Evolutionary conservation across 2,888 invertebrate genomes (phyloP).

Genomic region (Melanotus villosus): DNA sequence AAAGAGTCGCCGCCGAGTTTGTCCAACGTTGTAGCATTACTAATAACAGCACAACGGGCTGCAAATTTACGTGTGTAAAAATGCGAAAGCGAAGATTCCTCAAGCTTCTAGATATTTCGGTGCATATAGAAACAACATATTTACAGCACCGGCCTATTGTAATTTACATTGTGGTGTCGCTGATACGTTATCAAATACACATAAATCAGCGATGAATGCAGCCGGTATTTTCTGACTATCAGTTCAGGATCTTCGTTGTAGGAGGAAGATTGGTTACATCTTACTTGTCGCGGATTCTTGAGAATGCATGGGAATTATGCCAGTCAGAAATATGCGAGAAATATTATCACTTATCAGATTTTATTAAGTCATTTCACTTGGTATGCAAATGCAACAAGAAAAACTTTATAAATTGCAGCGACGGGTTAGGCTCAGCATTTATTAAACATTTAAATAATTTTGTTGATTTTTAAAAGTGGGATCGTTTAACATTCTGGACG

Average conservation of each 20-base stretch:
- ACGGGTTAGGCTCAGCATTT: too few relatives aligned
- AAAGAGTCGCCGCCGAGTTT: conserved; percentile 50
- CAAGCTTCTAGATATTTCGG: conserved; percentile 45
- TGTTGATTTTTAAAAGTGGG: too few relatives aligned
- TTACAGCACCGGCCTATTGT: conserved; percentile 66
- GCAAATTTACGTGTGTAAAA: conserved; percentile 58
- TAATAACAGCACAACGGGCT: conserved; percentile 58
- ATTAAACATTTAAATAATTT: too few relatives aligned
- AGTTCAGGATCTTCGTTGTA: conserved; percentile 58
- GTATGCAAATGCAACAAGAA: too few relatives aligned
- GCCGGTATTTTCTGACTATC: conserved; percentile 59
- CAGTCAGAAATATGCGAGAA: conserved; percentile 59
- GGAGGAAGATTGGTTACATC: conserved; percentile 63
- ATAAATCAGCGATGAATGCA: conserved; percentile 66
- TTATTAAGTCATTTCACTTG: background rate
- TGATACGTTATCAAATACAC: conserved; percentile 66
- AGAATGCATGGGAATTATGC: conserved; percentile 57
- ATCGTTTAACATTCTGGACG: too few relatives aligned
- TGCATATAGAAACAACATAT: conserved; percentile 59
- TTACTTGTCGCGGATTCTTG: conserved; percentile 57
- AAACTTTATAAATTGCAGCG: too few relatives aligned
- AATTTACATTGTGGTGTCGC: conserved; percentile 68
- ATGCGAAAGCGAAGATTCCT: conserved; percentile 46
- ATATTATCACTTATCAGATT: conserved; percentile 53
- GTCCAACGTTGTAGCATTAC: conserved; percentile 56